Evolutionary conservation across 2,888 invertebrate genomes (phyloP).

Genomic region (Drosophila incognita): DNA sequence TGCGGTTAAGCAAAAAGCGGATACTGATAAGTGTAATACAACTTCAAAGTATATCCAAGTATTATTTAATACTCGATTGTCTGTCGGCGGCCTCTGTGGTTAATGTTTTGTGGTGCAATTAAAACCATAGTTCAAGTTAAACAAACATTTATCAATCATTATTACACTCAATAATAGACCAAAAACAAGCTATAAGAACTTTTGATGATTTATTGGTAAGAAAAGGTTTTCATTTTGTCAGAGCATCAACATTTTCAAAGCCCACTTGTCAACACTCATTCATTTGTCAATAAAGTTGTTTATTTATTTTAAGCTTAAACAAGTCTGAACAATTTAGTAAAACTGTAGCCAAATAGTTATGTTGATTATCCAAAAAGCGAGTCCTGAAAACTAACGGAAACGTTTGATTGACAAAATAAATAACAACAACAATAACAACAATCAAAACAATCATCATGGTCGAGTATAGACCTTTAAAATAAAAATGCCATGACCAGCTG

Average conservation of each 20-base stretch:
- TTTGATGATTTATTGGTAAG: neutral
- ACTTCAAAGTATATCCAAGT: neutral
- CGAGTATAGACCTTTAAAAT: neutral
- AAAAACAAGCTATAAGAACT: neutral
- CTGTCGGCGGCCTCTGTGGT: neutral
- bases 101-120: neutral
- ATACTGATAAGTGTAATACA: neutral
- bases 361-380: neutral
- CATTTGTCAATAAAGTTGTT: neutral
- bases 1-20: neutral
- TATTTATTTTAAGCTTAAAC: neutral
- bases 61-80: neutral
- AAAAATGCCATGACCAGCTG: neutral
- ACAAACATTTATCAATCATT: neutral
- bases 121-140: neutral
- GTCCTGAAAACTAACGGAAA: neutral
- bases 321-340: neutral
- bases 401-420: neutral
- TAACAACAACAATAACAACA: neutral
- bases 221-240: neutral
- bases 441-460: neutral
- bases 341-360: neutral
- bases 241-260: neutral
- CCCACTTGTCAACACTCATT: neutral
- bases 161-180: neutral